Base-by-base conservation (phyloP, 2,113 vertebrate genomes). In the Hemiprocne comata region DNA sequence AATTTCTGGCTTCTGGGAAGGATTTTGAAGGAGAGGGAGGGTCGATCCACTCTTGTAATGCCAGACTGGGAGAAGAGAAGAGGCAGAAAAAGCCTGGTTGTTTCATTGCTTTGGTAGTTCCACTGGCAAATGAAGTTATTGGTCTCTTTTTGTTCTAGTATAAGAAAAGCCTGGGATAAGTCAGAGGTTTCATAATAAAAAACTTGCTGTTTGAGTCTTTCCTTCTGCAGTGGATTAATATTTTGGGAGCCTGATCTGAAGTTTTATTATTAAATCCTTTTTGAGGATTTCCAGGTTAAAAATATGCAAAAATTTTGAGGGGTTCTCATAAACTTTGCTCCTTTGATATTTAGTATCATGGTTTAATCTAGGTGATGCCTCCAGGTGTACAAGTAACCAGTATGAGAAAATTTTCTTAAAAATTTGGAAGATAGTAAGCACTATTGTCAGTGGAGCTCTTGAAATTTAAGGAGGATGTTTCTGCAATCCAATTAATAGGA, bases 161-260 rank as follows among this genome's bases (percentile, higher is more conserved):
- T 31, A 66, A 69, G 4, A 86, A 76, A 84, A 57, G 0, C 1
- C 7, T 70, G n/a, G 1, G 0, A 33, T 51, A 44, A 2, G 5
- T 44, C 14, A 48, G 5, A 9, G 44, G 12, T 38, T 88, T 65
- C 7, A 28, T 29, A 61, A 29, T 18, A 58, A 58, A 80, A 86
- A 77, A 5, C 9, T 70, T 82, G 4, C 34, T 79, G 13, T 50
- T 93, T 42, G 12, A 71, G 33, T 85, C 19, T 64, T 64, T 87
- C 4, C 3, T 33, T 83, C n/a, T 38, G 7, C 26, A 40, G 8
- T 20, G 13, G 23, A 50, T 74, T 46, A 44, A 29, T 24, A 29
- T 28, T 76, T 76, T 70, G 16, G 10, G 54, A 79, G 9, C 4
- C 8, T 73, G 34, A 38, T 71, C 18, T 55, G 50, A 82, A 71